phyloP scores from a whole-genome alignment of 2,797 vertebrate genomes.

The Eidolon dupreanum region DNA sequence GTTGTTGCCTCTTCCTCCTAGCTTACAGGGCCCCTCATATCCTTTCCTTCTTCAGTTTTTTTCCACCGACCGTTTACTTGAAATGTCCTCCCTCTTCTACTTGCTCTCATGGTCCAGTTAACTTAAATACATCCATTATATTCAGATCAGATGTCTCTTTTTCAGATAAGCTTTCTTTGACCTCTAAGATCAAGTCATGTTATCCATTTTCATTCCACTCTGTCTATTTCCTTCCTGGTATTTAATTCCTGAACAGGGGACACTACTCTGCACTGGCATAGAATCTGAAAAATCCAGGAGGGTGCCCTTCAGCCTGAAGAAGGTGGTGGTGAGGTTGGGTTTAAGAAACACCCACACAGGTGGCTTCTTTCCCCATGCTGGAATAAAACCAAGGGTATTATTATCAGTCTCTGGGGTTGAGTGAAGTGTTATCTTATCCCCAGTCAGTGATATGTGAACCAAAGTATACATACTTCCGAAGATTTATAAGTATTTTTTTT shows the following conservation, averaged over 20 bases:
- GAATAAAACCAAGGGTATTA: background rate
- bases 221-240: background rate
- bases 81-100: background rate
- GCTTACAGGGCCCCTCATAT: background rate
- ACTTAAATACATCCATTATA: background rate
- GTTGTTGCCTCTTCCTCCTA: background rate
- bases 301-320: background rate
- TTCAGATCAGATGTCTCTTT: background rate
- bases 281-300: background rate
- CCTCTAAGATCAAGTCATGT: background rate
- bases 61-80: background rate
- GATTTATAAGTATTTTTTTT: conserved; percentile 6
- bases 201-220: background rate
- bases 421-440: background rate
- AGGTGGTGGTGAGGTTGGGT: background rate
- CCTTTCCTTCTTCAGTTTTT: background rate
- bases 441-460: background rate
- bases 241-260: background rate
- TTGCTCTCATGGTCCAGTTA: background rate
- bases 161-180: background rate
- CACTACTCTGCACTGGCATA: too few relatives aligned
- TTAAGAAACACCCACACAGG: background rate
- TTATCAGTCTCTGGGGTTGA: background rate
- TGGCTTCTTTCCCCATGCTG: background rate
- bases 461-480: background rate